Percentiles rank a stretch among this genome's conserved stretches.
Evolutionary conservation across 2,888 invertebrate genomes (phyloP).

Genomic region (Oligia fasciuncula): DNA sequence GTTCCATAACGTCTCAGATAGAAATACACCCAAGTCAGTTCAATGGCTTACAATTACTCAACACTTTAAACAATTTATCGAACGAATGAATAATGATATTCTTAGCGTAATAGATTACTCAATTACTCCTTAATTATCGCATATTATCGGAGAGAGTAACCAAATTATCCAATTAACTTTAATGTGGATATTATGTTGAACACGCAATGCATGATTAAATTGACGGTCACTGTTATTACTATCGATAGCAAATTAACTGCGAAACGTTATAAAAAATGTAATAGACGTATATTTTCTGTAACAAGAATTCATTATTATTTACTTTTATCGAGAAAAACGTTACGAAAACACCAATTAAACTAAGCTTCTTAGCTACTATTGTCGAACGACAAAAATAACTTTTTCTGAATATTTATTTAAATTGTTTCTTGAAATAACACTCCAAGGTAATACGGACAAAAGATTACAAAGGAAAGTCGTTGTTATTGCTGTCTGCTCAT

Average conservation of each 20-base stretch:
- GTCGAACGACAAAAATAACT: not conserved
- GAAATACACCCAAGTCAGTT: slow-evolving; percentile 17
- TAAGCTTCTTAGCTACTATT: slow-evolving; percentile 2
- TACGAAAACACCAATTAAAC: slow-evolving; percentile 13
- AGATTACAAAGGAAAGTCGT: slow-evolving; percentile 31
- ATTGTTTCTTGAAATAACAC: slow-evolving; percentile 22
- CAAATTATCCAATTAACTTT: slow-evolving; percentile 59
- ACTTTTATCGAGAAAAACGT: not conserved
- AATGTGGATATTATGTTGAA: slow-evolving; percentile 29
- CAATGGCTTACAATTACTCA: slow-evolving; percentile 39
- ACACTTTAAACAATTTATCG: slow-evolving; percentile 29
- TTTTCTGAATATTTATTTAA: slow-evolving; percentile 29
- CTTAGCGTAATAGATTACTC: slow-evolving; percentile 48
- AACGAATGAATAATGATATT: slow-evolving; percentile 30
- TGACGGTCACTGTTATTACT: slow-evolving; percentile 32
- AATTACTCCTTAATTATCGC: slow-evolving; percentile 58
- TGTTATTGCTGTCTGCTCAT: slow-evolving; percentile 21
- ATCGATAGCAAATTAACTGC: slow-evolving; percentile 18
- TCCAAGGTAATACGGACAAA: slow-evolving; percentile 18
- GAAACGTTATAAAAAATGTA: slow-evolving; percentile 5
- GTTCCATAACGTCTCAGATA: not conserved
- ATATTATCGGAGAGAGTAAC: slow-evolving; percentile 66
- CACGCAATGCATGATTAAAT: slow-evolving; percentile 42
- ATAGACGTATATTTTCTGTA: slow-evolving; percentile 15
- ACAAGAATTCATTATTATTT: slow-evolving; percentile 5